Percentiles rank a stretch among this genome's conserved stretches.
Evolutionary conservation across 2,888 invertebrate species (phyloP).

Genomic region (Stratiomys singularior): DNA sequence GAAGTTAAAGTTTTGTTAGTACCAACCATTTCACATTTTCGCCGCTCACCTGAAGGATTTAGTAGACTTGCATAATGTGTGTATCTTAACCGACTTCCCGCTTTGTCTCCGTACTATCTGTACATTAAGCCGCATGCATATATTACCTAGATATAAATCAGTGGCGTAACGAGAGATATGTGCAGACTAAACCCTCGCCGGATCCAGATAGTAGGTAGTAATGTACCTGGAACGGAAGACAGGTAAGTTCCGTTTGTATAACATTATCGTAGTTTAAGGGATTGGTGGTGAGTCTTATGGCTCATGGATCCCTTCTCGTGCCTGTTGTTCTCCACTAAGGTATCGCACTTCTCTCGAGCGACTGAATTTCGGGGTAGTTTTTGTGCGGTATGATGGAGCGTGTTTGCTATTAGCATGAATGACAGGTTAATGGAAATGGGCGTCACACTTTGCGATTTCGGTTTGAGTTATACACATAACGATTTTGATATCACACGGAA

Average conservation of each 20-base stretch:
- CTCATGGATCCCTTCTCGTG: background rate
- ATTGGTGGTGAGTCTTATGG: background rate
- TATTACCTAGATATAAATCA: slow-evolving; percentile 17
- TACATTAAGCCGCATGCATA: background rate
- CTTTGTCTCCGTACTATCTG: background rate
- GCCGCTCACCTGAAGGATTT: slow-evolving; percentile 34
- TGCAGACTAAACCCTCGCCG: background rate
- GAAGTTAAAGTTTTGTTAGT: slow-evolving; percentile 44
- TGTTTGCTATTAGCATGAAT: slow-evolving; percentile 46
- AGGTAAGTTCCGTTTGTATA: slow-evolving; percentile 43
- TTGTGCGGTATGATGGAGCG: slow-evolving; percentile 32
- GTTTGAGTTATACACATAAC: slow-evolving; percentile 34
- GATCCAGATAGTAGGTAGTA: slow-evolving; percentile 26
- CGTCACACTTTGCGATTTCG: slow-evolving; percentile 46
- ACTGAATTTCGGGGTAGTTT: slow-evolving; percentile 31
- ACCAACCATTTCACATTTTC: slow-evolving; percentile 40
- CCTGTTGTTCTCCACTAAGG: background rate
- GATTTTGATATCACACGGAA: slow-evolving; percentile 34
- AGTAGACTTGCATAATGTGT: slow-evolving; percentile 33
- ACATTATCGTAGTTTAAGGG: slow-evolving; percentile 22
- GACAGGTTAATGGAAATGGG: slow-evolving; percentile 48
- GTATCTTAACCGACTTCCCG: slow-evolving; percentile 27
- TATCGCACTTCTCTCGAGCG: background rate
- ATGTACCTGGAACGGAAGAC: slow-evolving; percentile 29
- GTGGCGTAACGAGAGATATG: background rate